These are phyloP conservation scores for Drosophila sp. DNA, from an alignment of 1,140 invertebrate species.

Conservation along the genomic window DNA sequence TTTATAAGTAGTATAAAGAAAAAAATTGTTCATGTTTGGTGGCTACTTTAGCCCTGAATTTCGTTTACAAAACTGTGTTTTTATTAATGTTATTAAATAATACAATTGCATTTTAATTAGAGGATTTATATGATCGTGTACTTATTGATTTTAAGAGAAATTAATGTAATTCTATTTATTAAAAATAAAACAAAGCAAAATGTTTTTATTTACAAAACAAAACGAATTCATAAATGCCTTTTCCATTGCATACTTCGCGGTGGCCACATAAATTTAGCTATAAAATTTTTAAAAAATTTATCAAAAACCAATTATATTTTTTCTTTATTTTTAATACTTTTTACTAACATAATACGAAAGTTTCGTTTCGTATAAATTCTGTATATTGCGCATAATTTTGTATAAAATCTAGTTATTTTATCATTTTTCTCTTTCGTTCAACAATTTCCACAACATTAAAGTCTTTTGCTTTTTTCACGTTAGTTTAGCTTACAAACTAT, in stretches of 20 bases:
- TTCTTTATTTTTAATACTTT: constrained; percentile 51
- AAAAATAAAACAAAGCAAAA: constrained; percentile 12
- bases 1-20: constrained; percentile 5
- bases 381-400: constrained; percentile 15
- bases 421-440: constrained; percentile 8
- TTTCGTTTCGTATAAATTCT: constrained; percentile 31
- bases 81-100: constrained; percentile 47
- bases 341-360: constrained; percentile 33
- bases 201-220: constrained; percentile 12
- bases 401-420: not conserved
- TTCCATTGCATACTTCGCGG: not conserved
- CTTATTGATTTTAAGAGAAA: constrained; percentile 58
- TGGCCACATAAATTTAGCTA: not conserved
- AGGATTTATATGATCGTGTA: constrained; percentile 53
- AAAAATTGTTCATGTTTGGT: constrained; percentile 63
- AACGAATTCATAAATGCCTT: not conserved
- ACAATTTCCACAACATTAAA: constrained; percentile 57
- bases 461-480: constrained; percentile 65
- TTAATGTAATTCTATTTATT: constrained; percentile 22
- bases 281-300: too few relatives aligned
- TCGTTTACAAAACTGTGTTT: constrained; percentile 40
- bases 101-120: constrained; percentile 65
- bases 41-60: not conserved
- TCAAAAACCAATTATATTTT: not conserved
- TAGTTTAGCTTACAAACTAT: constrained; percentile 42